phyloP scores from a whole-genome alignment of 2,888 invertebrate genomes.

The Sycophila texana region DNA sequence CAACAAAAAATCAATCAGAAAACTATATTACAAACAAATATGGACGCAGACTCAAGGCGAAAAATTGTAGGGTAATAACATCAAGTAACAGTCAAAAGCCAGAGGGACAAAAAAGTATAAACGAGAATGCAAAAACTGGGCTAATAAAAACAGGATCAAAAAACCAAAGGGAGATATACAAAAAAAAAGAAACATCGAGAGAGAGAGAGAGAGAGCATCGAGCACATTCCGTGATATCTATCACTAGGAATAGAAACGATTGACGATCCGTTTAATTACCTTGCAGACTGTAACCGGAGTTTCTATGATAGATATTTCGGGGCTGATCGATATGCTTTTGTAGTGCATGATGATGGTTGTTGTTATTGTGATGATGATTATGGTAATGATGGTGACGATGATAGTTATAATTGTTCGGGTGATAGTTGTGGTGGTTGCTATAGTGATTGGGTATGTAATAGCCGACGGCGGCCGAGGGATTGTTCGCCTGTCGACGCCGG shows the following conservation, averaged over 20 bases:
- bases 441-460: conserved; percentile 78
- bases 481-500: conserved; percentile 47
- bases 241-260: conserved; percentile 60
- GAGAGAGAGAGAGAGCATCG: conserved; percentile 49
- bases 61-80: conserved; percentile 6
- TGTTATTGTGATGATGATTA: conserved; percentile 78
- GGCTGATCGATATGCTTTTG: conserved; percentile 78
- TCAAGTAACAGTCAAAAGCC: conserved; percentile 10
- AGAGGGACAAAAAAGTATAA: background rate
- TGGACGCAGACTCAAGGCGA: background rate
- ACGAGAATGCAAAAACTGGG: too few relatives aligned
- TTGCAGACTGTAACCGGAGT: conserved; percentile 79
- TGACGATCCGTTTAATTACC: conserved; percentile 75
- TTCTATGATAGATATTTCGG: conserved; percentile 79
- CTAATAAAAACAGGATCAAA: conserved; percentile 23
- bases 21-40: background rate
- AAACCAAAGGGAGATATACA: conserved; percentile 23
- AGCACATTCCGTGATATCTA: conserved; percentile 63
- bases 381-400: conserved; percentile 80
- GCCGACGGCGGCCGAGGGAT: conserved; percentile 67
- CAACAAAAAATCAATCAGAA: background rate
- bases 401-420: conserved; percentile 79
- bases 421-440: conserved; percentile 77
- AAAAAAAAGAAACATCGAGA: conserved; percentile 21
- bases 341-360: conserved; percentile 76